Base-by-base conservation (phyloP, 2,113 vertebrate genomes). In the Phrynocephalus versicolor region DNA sequence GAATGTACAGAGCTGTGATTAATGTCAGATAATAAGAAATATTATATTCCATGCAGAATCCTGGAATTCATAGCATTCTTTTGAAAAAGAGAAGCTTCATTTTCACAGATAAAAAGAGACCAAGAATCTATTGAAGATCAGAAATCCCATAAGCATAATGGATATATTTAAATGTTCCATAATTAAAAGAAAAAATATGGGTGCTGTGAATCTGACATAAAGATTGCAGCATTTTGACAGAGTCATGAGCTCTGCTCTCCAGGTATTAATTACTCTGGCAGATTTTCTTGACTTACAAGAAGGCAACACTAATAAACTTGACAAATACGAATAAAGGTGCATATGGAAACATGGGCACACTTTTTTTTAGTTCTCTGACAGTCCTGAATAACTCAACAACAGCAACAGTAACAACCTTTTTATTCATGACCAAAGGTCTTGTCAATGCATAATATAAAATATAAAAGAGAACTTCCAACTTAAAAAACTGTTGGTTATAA, bases 331-430 rank as follows among this genome's bases (percentile, higher is more conserved):
- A 75, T 69, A 75, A 86, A 85, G 45, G 30, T 1, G 0, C 2
- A 85, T 80, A 82, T 79, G 3, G 30, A 81, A 90, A 87, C 41
- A 67, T 72, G 79, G 14, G 83, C 45, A 5, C 45, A 5, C 71
- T 55, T 2, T 25, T 62, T 86, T 13, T 45, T 57, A 85, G 62
- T 65, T 84, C 73, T 69, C 70, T 85, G 67, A 18, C 57, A 87
- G 81, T 21, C 82, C 77, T 91, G 86, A n/a, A 88, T 89, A 91
- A 55, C 72, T 78, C 74, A 51, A 6, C 45, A n/a, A n/a, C n/a
- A n/a, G n/a, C n/a, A n/a, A n/a, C n/a, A n/a, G n/a, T n/a, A n/a
- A n/a, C n/a, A 51, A 51, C 45, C 10, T 51, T 51, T 51, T 51
- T 51, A 5, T 51, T 51, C 10, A 51, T 10, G 10, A 51, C 45